These are phyloP conservation scores for Dorcus parallelipipedus DNA, from an alignment of 2,888 invertebrate genomes.

Conservation along the genomic window DNA sequence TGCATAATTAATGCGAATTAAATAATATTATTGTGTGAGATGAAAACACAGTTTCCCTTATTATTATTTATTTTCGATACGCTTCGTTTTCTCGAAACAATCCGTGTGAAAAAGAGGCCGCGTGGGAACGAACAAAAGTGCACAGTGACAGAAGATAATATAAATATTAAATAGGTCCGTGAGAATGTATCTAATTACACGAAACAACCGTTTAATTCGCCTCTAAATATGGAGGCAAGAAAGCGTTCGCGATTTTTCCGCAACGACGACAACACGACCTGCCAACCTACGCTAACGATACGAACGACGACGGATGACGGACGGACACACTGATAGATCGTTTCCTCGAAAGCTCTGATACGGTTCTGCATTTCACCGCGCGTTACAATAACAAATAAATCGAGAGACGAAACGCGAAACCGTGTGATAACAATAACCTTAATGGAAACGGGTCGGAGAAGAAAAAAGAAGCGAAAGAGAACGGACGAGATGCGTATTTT, in stretches of 20 bases:
- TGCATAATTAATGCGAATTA: not conserved
- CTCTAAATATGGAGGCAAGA: too few relatives aligned
- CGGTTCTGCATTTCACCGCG: too few relatives aligned
- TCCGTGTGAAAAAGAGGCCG: not conserved
- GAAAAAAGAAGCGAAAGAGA: not conserved
- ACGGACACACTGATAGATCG: too few relatives aligned
- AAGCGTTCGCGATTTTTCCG: too few relatives aligned
- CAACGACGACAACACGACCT: too few relatives aligned
- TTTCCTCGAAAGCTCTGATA: too few relatives aligned
- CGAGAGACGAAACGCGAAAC: not conserved
- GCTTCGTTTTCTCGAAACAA: not conserved
- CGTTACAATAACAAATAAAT: not conserved
- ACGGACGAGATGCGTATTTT: constrained; percentile 1
- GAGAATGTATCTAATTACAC: too few relatives aligned
- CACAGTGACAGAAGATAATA: too few relatives aligned
- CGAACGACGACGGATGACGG: too few relatives aligned
- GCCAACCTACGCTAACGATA: too few relatives aligned
- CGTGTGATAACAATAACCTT: constrained; percentile 3
- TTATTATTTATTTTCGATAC: not conserved
- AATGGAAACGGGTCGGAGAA: not conserved
- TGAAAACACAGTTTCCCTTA: not conserved
- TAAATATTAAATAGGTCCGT: too few relatives aligned
- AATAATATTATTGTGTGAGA: not conserved
- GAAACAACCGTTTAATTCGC: too few relatives aligned
- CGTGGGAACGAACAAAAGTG: not conserved